Base-by-base conservation (phyloP, 1,140 invertebrate genomes). In the Pectinophora gossypiella region DNA sequence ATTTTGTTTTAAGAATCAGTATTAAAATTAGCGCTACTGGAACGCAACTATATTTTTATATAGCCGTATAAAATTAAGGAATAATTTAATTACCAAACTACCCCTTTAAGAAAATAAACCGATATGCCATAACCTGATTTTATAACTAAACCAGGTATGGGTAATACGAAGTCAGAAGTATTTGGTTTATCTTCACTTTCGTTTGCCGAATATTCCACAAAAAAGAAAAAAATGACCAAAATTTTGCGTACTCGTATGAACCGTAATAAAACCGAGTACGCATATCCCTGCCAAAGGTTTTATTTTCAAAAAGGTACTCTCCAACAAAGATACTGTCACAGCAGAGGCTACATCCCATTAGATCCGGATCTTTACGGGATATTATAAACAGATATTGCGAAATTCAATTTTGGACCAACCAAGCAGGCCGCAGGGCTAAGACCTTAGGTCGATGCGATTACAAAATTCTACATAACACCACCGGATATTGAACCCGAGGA, bases 311-410 rank as follows among this genome's bases (percentile, higher is more conserved):
- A 54, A 42, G 18, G 36, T 48, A 68, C 60, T 59, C 61, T 53
- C 50, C 49, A 48, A 47, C 46, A 58, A n/a, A 59, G 53, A 68
- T 65, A 63, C 63, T 69, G 73, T 78, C 71, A 68, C 54, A 63
- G 60, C 42, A 54, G 47, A 51, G 48, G 48, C 51, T 50, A 48
- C 62, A 44, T 59, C 63, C 63, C 70, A 77, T 82, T 73, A 77
- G 61, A 68, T 67, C 47, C 21, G 36, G 42, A 52, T 61, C 48
- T 76, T 80, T 70, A 76, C 64, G 64, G 44, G 64, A 59, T 54
- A 68, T 69, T 57, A 61, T 51, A 51, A 47, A 19, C 57, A 46
- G 56, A 65, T 50, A 66, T 68, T 62, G 59, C 56, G 35, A 64
- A 64, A 64, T 64, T 64, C 47, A 76, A 73, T 75, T 72, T 64